phyloP scores from a whole-genome alignment of 2,888 invertebrate genomes.

The Galeopsomyia nigrocyanea region DNA sequence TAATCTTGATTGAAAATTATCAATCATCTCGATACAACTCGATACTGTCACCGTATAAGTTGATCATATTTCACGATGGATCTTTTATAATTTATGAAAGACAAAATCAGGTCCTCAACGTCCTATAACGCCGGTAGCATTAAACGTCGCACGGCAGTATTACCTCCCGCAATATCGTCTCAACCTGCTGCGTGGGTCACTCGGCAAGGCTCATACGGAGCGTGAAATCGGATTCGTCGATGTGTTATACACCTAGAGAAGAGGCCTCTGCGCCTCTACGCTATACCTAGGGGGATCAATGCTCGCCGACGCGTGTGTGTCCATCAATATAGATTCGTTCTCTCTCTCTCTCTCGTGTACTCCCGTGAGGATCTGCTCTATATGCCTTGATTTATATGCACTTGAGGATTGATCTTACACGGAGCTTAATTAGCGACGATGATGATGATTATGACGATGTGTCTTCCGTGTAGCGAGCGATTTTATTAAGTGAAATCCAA shows the following conservation, averaged over 20 bases:
- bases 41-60: too few relatives aligned
- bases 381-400: slow-evolving; percentile 16
- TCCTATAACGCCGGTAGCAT: background rate
- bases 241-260: slow-evolving; percentile 46
- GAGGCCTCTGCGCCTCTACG: background rate
- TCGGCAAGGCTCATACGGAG: slow-evolving; percentile 50
- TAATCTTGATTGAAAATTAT: too few relatives aligned
- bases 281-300: slow-evolving; percentile 51
- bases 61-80: too few relatives aligned
- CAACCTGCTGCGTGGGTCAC: background rate
- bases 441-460: too few relatives aligned
- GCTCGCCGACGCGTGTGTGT: slow-evolving; percentile 53
- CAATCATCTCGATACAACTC: too few relatives aligned
- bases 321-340: slow-evolving; percentile 49
- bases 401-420: slow-evolving; percentile 12
- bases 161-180: slow-evolving; percentile 1
- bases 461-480: too few relatives aligned
- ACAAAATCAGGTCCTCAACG: too few relatives aligned
- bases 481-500: too few relatives aligned
- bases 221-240: slow-evolving; percentile 62
- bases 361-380: background rate
- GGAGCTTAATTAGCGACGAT: too few relatives aligned
- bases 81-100: too few relatives aligned
- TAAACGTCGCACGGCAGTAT: background rate
- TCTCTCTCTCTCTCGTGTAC: background rate